Base-by-base conservation (phyloP, 2,113 vertebrate genomes). In the Hemibagrus wyckioides region DNA sequence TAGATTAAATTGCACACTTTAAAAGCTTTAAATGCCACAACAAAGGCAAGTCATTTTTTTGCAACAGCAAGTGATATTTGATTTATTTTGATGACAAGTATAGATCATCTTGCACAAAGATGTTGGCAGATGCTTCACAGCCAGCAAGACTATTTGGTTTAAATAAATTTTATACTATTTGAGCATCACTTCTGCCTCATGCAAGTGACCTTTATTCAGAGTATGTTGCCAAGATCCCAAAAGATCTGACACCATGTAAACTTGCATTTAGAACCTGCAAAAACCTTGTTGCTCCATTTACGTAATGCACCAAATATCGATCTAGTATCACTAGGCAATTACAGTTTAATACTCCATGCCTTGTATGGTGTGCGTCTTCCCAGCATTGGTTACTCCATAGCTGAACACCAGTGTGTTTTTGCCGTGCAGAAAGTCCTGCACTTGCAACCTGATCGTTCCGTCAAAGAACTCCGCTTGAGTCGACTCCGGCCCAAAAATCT, bases 281-380 rank as follows among this genome's bases (percentile, higher is more conserved):
- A 14, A 25, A 50, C 21, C 44, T 76, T 76, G 41, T n/a, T 76
- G 50, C 48, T 28, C 23, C 13, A n/a, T 50, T 48, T 50, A 5
- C 48, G 73, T 8, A 76, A n/a, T 7, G 5, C 25, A 7, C 48
- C 48, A 33, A 6, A 48, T 48, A 4, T 48, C 44, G 5, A 48
- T 48, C 44, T 48, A 48, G 44, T 3, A 48, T 48, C 44, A 48
- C 2, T 4, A 48, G 9, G n/a, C n/a, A 1, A 48, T 48, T 48
- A 48, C 44, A 3, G 44, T 30, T 4, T 1, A 52, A 30, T 59
- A 25, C 23, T 57, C 21, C 4, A 82, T 94, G 96, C 97, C 97
- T 96, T 97, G 97, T 80, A 98, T 95, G 5, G 97, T 98, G 91
- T 96, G 96, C 0, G 97, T 97, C 92, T 98, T 98, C 30, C 97